A percentile compares a stretch with the other conserved stretches of the same genome.
These are phyloP conservation scores for Drosophila ercepeae DNA, from an alignment of 1,140 invertebrate genomes.

Conservation along the genomic window DNA sequence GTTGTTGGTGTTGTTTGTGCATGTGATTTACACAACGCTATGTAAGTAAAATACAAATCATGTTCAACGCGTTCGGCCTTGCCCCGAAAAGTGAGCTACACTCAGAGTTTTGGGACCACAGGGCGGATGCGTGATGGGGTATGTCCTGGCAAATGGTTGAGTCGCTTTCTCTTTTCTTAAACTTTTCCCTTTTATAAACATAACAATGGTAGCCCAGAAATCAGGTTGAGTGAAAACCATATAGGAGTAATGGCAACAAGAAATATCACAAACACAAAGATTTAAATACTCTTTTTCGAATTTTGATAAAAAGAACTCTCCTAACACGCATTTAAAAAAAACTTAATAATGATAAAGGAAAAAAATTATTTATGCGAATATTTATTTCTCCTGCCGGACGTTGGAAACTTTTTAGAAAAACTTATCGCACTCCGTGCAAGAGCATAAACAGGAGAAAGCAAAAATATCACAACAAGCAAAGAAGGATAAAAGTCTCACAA, in stretches of 20 bases:
- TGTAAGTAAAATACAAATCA: constrained; percentile 52
- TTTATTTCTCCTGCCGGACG: constrained; percentile 9
- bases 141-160: constrained; percentile 38
- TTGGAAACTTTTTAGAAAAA: constrained; percentile 36
- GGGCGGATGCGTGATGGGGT: constrained; percentile 35
- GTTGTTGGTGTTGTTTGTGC: constrained; percentile 19
- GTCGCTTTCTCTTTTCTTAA: not conserved
- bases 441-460: constrained; percentile 23
- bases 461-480: constrained; percentile 43
- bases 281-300: not conserved
- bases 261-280: not conserved
- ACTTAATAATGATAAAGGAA: constrained; percentile 27
- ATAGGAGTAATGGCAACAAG: not conserved
- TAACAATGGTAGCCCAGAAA: constrained; percentile 29
- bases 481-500: constrained; percentile 46
- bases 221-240: constrained; percentile 24
- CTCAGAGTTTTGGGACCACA: constrained; percentile 8
- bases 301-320: not conserved
- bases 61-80: constrained; percentile 33
- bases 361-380: not conserved
- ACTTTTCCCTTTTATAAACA: constrained; percentile 28
- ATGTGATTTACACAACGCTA: constrained; percentile 46
- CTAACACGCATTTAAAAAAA: constrained; percentile 20
- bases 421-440: constrained; percentile 35
- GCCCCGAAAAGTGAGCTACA: constrained; percentile 37